Conservation (phyloP, 2,113 vertebrate species). For the Barnardius zonarius region DNA sequence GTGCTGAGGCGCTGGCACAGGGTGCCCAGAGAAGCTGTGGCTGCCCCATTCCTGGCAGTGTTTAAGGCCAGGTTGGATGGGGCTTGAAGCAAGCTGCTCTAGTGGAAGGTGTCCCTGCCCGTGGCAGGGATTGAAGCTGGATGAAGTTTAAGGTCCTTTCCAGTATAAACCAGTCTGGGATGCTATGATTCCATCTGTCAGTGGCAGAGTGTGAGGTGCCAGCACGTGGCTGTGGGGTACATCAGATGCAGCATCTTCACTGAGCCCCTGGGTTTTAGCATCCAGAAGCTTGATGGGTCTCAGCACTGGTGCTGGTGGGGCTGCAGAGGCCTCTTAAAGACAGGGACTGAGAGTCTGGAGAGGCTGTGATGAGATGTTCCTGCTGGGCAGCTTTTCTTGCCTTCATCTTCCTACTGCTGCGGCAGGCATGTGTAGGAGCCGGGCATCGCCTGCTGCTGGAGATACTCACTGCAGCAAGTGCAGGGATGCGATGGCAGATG, state of each 20-base stretch:
- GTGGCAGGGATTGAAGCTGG: background rate
- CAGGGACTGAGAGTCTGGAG: accelerated
- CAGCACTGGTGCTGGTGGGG: background rate
- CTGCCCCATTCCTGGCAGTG: no score
- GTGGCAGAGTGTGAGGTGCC: accelerated
- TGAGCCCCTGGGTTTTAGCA: background rate
- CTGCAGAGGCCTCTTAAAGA: background rate
- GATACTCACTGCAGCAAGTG: background rate
- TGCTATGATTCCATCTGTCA: background rate
- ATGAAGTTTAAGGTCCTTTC: background rate
- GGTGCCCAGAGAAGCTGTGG: no score
- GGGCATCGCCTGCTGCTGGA: background rate
- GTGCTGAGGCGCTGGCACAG: no score
- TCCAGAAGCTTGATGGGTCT: background rate
- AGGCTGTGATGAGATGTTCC: background rate
- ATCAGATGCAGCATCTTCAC: background rate
- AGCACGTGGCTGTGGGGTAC: background rate
- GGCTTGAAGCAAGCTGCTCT: background rate
- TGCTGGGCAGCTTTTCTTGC: background rate
- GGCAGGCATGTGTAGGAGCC: background rate
- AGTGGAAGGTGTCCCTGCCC: background rate
- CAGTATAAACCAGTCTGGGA: background rate
- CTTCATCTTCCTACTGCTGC: background rate
- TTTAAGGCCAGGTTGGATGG: no score
- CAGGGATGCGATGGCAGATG: background rate